These are phyloP conservation scores for Anthoscopus minutus DNA, from an alignment of 2,113 vertebrate species.

Conservation along the genomic window DNA sequence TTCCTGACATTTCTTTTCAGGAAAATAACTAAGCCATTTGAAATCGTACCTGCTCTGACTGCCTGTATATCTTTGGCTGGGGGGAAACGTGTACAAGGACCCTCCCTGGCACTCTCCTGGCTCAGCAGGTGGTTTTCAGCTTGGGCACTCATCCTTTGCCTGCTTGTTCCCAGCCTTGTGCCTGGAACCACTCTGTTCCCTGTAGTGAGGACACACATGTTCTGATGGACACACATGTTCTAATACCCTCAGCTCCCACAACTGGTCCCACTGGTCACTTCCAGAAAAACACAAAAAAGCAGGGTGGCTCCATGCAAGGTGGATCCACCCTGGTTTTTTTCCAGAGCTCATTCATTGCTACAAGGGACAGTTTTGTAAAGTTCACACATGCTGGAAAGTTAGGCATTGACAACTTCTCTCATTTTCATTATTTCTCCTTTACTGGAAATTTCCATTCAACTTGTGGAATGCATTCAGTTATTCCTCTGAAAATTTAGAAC, in stretches of 20 bases:
- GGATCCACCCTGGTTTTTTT: neutral
- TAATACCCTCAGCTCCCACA: fast-evolving
- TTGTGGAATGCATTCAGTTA: neutral
- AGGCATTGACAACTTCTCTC: neutral
- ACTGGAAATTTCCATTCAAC: neutral
- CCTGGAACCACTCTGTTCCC: fast-evolving
- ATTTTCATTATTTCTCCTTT: neutral
- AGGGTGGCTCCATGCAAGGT: neutral
- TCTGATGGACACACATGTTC: neutral
- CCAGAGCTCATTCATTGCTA: neutral
- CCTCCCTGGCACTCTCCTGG: fast-evolving
- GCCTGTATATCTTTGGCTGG: neutral
- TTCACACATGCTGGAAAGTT: neutral
- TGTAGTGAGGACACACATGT: fast-evolving
- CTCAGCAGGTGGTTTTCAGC: neutral
- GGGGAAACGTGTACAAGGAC: fast-evolving
- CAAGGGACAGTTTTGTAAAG: neutral
- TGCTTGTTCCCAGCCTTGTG: fast-evolving
- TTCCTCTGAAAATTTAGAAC: neutral
- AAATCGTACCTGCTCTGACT: neutral
- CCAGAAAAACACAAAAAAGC: too few species aligned
- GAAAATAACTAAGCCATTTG: neutral
- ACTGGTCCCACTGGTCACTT: neutral
- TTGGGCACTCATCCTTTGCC: neutral
- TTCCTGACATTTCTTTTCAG: neutral